Base-by-base conservation (phyloP, 2,888 invertebrate genomes). In the Cheilosia grossa region DNA sequence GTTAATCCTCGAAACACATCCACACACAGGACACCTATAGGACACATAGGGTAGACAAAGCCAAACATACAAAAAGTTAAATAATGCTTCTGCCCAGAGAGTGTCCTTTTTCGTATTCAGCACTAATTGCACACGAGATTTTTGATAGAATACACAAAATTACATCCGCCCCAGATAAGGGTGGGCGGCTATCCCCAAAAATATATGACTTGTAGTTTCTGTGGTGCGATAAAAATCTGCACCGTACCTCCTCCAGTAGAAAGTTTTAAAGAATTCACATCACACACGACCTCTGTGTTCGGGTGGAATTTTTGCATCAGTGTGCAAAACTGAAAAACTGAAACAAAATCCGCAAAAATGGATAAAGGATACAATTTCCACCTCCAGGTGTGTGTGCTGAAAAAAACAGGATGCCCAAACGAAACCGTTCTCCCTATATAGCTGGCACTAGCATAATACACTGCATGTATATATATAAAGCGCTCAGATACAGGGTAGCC, bases 331-430 rank as follows among this genome's bases (percentile, higher is more conserved):
- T 6, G 7, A 44, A 59, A 61, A 80, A 61, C 54, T 72, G 75
- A 85, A 85, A 81, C 70, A 81, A 85, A 81, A 85, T 85, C 85
- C 72, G 70, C 80, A 85, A 85, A 85, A 81, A 72, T 77, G 81
- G 77, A 77, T 81, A 81, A 81, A 77, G 85, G 75, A 81, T 85
- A 63, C 54, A 72, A 85, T 72, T 66, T 80, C 75, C 75, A 81
- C 70, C 80, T 75, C 83, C 53, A 80, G 19, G 69, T 75, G 66
- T 70, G 56, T 54, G 21, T 5, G 17, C 10, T 24, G 51, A 44
- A 69, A 79, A 79, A 63, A 15, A 33, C 69, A 70, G 74, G 64
- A 70, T 64, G 74, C 58, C 74, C 56, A 54, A 56, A 53, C 64
- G 4, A 13, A 37, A 37, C 74, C 61, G 49, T 27, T 33, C 37